Evolutionary conservation across 1,140 invertebrate genomes (phyloP).

Genomic region (Scaptodrosophila lebanonensis): DNA sequence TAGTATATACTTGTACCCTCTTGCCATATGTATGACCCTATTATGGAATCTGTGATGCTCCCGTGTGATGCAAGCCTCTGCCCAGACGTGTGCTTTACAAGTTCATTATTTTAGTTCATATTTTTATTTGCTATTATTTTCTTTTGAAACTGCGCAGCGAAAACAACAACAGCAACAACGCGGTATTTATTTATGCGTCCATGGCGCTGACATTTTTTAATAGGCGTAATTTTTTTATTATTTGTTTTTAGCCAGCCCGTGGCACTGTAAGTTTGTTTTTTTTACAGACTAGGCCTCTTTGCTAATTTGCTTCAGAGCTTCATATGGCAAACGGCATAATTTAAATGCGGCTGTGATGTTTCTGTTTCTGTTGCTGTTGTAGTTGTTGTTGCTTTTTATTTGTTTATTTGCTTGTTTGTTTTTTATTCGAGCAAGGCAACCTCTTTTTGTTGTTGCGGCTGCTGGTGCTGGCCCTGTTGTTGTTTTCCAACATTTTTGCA

Average conservation of each 20-base stretch:
- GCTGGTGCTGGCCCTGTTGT: constrained; percentile 3
- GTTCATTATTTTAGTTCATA: no score
- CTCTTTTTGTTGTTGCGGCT: constrained; percentile 22
- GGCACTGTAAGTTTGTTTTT: constrained; percentile 29
- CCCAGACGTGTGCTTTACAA: no score
- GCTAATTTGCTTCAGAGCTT: background rate
- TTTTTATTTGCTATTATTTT: constrained; percentile 1
- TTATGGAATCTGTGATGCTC: no score
- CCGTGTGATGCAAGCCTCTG: no score
- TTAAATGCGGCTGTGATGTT: constrained; percentile 17
- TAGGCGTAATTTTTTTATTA: constrained; percentile 18
- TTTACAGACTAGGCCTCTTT: constrained; percentile 9
- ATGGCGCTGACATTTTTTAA: constrained; percentile 42
- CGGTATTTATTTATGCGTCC: constrained; percentile 28
- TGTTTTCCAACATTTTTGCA: constrained; percentile 8
- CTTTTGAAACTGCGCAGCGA: no score
- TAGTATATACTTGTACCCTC: no score
- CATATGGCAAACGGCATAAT: constrained; percentile 25
- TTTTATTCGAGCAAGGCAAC: constrained; percentile 49
- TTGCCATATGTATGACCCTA: no score
- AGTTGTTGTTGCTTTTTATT: constrained; percentile 26
- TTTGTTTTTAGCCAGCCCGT: constrained; percentile 29
- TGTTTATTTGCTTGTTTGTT: no score
- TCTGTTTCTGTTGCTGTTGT: constrained; percentile 10
- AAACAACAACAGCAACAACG: no score